A percentile compares a stretch with the other conserved stretches of the same genome.
Conservation (phyloP, 2,888 invertebrate genomes). For the Erebia epiphron region DNA sequence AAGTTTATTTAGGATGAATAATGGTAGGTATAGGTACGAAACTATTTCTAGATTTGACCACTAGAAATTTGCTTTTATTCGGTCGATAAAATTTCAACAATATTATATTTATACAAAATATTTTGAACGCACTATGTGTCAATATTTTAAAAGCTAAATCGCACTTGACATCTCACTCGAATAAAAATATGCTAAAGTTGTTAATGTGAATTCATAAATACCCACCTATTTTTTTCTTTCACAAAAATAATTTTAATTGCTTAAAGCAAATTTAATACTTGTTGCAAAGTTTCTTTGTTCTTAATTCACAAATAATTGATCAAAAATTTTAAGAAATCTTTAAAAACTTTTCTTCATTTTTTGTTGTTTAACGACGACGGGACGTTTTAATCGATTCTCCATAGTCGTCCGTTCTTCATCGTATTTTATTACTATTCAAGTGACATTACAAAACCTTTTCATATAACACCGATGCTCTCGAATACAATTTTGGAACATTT, state of each 20-base stretch:
- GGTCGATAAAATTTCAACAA: not conserved
- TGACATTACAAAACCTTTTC: not conserved
- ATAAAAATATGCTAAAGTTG: no score
- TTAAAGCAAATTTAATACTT: conserved; percentile 3
- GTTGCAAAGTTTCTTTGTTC: conserved; percentile 1
- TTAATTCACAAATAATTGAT: conserved; percentile 9
- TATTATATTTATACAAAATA: no score
- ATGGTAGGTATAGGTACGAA: no score
- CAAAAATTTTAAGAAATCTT: not conserved
- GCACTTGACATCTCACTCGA: no score
- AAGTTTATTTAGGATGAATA: conserved; percentile 71
- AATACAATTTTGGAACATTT: no score
- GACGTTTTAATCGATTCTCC: not conserved
- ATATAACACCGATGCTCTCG: no score
- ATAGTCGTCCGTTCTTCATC: not conserved
- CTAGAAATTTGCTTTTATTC: not conserved
- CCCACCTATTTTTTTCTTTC: no score
- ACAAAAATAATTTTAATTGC: not conserved
- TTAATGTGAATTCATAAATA: no score
- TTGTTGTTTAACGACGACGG: not conserved
- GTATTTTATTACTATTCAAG: not conserved
- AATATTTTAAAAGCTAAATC: no score
- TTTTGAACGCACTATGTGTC: no score
- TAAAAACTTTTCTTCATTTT: not conserved
- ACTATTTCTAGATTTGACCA: not conserved